Evolutionary conservation across 1,140 invertebrate genomes (phyloP).

Genomic region (Heliconius hermathena): DNA sequence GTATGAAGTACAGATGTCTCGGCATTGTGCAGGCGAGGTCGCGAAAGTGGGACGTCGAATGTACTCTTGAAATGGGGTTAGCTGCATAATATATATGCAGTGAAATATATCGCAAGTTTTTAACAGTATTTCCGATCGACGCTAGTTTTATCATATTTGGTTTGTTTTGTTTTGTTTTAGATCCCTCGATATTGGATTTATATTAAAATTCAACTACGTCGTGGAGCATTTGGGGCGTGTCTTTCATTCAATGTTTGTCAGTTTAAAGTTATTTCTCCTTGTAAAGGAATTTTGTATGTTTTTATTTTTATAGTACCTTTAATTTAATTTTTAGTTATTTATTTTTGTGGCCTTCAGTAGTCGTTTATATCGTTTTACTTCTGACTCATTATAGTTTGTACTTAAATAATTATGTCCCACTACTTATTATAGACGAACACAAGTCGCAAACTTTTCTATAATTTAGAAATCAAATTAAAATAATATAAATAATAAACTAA

Average conservation of each 20-base stretch:
- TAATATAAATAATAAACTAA: too few species aligned
- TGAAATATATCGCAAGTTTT: constrained; percentile 17
- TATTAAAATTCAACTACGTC: background rate
- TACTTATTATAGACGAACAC: too few species aligned
- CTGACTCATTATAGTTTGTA: too few species aligned
- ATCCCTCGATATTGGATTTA: constrained; percentile 7
- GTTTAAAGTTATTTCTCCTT: background rate
- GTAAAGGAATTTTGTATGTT: background rate
- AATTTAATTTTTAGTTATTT: background rate
- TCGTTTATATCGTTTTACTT: too few species aligned
- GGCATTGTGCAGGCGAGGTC: constrained; percentile 59
- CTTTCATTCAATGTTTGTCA: background rate
- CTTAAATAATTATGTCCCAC: too few species aligned
- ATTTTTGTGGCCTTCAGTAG: too few species aligned
- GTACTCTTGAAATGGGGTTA: constrained; percentile 55
- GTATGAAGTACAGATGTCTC: constrained; percentile 35
- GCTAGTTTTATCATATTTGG: background rate
- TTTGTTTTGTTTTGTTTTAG: background rate
- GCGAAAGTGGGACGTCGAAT: constrained; percentile 58
- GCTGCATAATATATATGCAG: constrained; percentile 45
- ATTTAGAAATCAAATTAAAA: too few species aligned
- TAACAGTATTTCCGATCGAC: constrained; percentile 1
- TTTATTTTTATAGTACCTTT: background rate
- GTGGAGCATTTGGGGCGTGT: background rate
- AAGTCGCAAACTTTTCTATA: too few species aligned